A percentile compares a stretch with the other conserved stretches of the same genome.
Evolutionary conservation across 53 echinoderm and acorn worm species (phyloP).

Genomic region (Actinopyga echinites): DNA sequence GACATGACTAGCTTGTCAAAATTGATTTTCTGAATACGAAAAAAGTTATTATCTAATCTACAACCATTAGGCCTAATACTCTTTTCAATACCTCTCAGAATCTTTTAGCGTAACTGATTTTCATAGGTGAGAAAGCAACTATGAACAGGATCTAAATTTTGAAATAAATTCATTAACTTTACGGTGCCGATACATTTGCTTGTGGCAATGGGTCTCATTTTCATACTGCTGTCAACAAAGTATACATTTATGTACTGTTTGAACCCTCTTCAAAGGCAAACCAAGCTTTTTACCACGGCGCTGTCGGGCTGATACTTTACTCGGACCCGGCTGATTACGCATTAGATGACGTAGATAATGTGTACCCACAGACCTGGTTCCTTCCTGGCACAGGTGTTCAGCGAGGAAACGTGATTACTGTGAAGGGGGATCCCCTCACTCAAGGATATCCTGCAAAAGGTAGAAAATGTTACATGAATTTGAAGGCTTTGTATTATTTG

Average conservation of each 20-base stretch:
- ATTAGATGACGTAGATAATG: constrained; percentile 49
- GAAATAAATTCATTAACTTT: too few species aligned
- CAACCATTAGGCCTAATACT: too few species aligned
- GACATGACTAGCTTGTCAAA: too few species aligned
- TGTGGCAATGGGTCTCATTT: background rate
- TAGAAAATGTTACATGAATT: constrained; percentile 35
- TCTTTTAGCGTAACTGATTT: background rate
- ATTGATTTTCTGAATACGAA: too few species aligned
- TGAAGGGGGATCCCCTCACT: constrained; percentile 91
- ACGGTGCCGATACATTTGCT: too few species aligned
- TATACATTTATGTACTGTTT: background rate
- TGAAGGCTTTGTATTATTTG: too few species aligned
- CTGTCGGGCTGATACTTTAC: constrained; percentile 81
- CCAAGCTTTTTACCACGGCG: constrained; percentile 76
- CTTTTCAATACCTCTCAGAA: too few species aligned
- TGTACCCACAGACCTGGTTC: constrained; percentile 97
- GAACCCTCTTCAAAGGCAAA: constrained; percentile 67
- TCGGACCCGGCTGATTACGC: constrained; percentile 96
- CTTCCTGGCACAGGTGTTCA: constrained; percentile 90
- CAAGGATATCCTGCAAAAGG: constrained; percentile 91
- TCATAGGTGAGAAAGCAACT: background rate
- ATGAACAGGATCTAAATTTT: too few species aligned
- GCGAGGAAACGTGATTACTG: constrained; percentile 72
- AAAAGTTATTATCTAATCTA: too few species aligned
- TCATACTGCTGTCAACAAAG: too few species aligned